Evolutionary conservation across 2,113 vertebrate genomes (phyloP).

Genomic region (Ahaetulla prasina): DNA sequence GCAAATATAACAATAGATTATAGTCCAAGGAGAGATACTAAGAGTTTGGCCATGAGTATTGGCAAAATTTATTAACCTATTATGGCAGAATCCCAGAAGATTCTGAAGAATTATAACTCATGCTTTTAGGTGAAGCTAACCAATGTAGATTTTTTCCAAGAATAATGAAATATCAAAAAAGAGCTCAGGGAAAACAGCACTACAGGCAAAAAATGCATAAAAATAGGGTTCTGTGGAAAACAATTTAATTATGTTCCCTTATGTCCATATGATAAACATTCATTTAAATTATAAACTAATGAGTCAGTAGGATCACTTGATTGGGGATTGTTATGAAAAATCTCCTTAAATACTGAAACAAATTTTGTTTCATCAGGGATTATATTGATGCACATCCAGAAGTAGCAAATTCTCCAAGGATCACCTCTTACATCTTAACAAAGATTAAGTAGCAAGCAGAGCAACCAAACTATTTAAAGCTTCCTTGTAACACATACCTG

Average conservation of each 20-base stretch:
- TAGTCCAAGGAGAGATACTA: neutral
- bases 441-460: neutral
- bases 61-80: slow-evolving; percentile 3
- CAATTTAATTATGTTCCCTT: neutral
- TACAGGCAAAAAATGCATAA: neutral
- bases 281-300: neutral
- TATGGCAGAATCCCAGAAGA: slow-evolving; percentile 7
- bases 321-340: neutral
- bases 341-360: neutral
- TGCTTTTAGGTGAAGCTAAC: neutral
- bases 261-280: slow-evolving; percentile 4
- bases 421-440: neutral
- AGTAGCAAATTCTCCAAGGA: neutral
- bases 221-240: slow-evolving; percentile 22
- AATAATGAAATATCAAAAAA: neutral
- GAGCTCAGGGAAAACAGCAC: neutral
- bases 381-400: neutral
- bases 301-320: neutral
- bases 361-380: neutral
- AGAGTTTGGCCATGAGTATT: neutral
- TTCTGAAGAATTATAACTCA: neutral
- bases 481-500: neutral
- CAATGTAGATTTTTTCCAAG: slow-evolving; percentile 1
- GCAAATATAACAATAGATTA: neutral
- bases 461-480: neutral